Evolutionary conservation across 2,797 vertebrate species (phyloP).

Genomic region (Xiphophorus birchmanni): DNA sequence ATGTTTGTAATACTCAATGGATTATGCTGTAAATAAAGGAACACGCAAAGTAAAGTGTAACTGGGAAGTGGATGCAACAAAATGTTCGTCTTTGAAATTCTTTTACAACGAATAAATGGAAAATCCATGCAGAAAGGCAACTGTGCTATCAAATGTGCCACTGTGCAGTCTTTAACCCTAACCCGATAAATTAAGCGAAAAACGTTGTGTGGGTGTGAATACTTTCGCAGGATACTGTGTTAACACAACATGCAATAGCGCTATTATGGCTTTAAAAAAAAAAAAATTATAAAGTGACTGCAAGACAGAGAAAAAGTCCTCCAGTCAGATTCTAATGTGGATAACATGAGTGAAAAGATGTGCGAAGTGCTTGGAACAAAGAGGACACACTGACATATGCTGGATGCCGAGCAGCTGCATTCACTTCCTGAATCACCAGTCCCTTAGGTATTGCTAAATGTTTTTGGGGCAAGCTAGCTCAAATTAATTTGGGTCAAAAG

Average conservation of each 20-base stretch:
- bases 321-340: conserved; percentile 34
- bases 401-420: conserved; percentile 50
- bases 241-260: conserved; percentile 26
- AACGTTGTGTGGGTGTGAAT: background rate
- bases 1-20: background rate
- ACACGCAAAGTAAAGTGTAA: background rate
- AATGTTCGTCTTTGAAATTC: background rate
- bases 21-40: background rate
- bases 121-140: background rate
- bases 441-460: conserved; percentile 56
- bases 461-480: conserved; percentile 60
- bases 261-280: conserved; percentile 30
- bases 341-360: conserved; percentile 35
- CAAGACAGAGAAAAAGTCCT: background rate
- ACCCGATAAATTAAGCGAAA: background rate
- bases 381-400: background rate
- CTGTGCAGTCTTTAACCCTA: background rate
- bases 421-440: conserved; percentile 47
- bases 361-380: conserved; percentile 18
- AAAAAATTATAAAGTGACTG: background rate
- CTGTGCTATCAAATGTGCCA: background rate
- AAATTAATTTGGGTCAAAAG: conserved; percentile 68
- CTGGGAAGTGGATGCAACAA: background rate
- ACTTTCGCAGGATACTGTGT: background rate
- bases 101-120: background rate